Conservation (phyloP, 2,888 invertebrate genomes). For the Timandra comae region DNA sequence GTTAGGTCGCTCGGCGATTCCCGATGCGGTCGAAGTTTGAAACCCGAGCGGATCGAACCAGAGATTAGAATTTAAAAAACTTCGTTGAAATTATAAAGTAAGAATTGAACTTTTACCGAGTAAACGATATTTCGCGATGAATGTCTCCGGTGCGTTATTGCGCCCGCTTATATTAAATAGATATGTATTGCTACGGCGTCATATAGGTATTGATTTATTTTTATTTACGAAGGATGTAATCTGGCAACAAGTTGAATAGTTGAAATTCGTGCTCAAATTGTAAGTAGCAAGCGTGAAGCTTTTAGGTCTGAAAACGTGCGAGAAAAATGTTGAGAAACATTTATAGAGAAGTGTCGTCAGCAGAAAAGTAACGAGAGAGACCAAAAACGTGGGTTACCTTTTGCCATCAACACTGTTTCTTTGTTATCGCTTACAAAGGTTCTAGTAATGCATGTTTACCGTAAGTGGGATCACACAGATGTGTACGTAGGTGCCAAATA, state of each 20-base stretch:
- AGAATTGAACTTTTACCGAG: conserved; percentile 71
- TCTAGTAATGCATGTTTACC: conserved; percentile 41
- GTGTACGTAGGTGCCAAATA: conserved; percentile 75
- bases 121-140: conserved; percentile 75
- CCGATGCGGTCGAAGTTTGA: conserved; percentile 47
- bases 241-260: conserved; percentile 52
- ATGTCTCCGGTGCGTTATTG: conserved; percentile 63
- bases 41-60: conserved; percentile 55
- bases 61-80: conserved; percentile 64
- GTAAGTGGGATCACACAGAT: too few relatives aligned
- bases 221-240: conserved; percentile 68
- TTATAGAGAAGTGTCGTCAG: conserved; percentile 26
- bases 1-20: conserved; percentile 65
- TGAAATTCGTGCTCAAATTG: conserved; percentile 63
- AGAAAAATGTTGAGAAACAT: conserved; percentile 27
- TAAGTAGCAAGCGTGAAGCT: conserved; percentile 47
- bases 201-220: conserved; percentile 69
- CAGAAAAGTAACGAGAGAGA: conserved; percentile 49
- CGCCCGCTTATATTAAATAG: conserved; percentile 65
- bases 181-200: conserved; percentile 67
- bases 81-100: conserved; percentile 67
- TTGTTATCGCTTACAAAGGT: conserved; percentile 50
- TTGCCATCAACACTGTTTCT: conserved; percentile 61
- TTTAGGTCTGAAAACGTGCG: conserved; percentile 43
- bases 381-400: conserved; percentile 75